These are phyloP conservation scores for Chaenodraco wilsoni DNA, from an alignment of 2,797 vertebrate genomes.

Conservation along the genomic window DNA sequence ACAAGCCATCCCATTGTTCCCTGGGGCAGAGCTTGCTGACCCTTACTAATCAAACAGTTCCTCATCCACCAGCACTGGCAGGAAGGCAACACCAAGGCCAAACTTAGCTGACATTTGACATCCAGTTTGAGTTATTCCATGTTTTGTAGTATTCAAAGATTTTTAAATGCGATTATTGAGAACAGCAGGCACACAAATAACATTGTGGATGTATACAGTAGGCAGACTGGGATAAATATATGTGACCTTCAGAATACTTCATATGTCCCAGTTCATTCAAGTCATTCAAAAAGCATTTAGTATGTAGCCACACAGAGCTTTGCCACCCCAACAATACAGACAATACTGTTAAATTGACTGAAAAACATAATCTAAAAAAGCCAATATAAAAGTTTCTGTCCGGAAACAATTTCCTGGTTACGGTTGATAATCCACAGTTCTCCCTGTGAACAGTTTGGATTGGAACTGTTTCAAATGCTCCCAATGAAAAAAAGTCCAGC, in stretches of 20 bases:
- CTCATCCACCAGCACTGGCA: slow-evolving; percentile 68
- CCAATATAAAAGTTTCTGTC: slow-evolving; percentile 13
- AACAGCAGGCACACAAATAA: neutral
- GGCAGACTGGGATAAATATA: too few species aligned
- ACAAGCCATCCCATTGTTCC: slow-evolving; percentile 81
- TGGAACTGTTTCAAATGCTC: slow-evolving; percentile 27
- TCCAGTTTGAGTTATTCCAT: slow-evolving; percentile 10
- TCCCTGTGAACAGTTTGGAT: slow-evolving; percentile 26
- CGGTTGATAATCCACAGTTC: slow-evolving; percentile 34
- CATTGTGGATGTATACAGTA: neutral
- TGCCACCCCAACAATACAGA: neutral
- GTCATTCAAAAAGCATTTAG: neutral
- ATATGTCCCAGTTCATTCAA: neutral
- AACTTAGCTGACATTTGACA: slow-evolving; percentile 43
- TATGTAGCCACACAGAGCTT: neutral
- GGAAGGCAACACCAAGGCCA: slow-evolving; percentile 64
- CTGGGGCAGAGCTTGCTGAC: slow-evolving; percentile 71
- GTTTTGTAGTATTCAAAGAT: neutral
- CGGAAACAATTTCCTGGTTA: slow-evolving; percentile 31
- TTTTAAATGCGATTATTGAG: neutral
- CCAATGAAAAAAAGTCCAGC: slow-evolving; percentile 22
- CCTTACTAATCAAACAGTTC: slow-evolving; percentile 82
- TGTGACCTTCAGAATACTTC: neutral
- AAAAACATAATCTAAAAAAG: slow-evolving; percentile 2
- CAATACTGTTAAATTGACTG: neutral